Base-by-base conservation (phyloP, 2,113 vertebrate genomes). In the Actinemys pallida region DNA sequence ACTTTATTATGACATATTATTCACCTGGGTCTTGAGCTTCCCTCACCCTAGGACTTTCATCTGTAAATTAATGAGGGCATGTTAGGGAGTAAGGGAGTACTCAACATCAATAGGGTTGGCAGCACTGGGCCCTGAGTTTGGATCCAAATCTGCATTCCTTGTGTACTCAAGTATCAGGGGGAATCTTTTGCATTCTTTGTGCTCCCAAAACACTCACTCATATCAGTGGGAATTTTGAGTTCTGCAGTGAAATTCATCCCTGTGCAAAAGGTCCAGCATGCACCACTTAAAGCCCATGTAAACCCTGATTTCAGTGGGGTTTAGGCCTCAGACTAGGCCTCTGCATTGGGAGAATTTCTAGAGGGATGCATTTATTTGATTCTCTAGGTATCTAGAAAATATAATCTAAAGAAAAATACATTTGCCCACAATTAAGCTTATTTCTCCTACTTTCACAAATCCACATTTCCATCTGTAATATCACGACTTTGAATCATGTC, bases 221-320 rank as follows among this genome's bases (percentile, higher is more conserved):
- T 42, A 25, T 76, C 72, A 76, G 13, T 7, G 22, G 72, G 39
- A 13, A 45, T 76, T 76, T 39, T 75, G n/a, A 75, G 39, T 11
- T 6, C 9, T 42, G 39, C 39, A 42, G 39, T 25, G 75, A 83
- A 94, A 75, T 29, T 65, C 87, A 90, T 81, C 53, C 53, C 11
- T 53, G 78, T 52, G 53, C 79, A 82, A 45, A 75, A 93, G 92
- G 87, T 50, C 53, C 85, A 84, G 78, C 83, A 93, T 94, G 62
- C 94, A 84, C 49, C 59, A 84, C 83, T 93, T 93, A 96, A 80
- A 81, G 59, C 56, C 76, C 90, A 9, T 42, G 93, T 89, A 92
- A 95, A 93, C 82, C 83, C 39, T 12, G 29, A 45, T 49, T 50
- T 78, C 85, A 45, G 42, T 19, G 45, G 10, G 81, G 6, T 2